Conservation (phyloP, 2,888 invertebrate species). For the Rhamphomyia laevipes region DNA sequence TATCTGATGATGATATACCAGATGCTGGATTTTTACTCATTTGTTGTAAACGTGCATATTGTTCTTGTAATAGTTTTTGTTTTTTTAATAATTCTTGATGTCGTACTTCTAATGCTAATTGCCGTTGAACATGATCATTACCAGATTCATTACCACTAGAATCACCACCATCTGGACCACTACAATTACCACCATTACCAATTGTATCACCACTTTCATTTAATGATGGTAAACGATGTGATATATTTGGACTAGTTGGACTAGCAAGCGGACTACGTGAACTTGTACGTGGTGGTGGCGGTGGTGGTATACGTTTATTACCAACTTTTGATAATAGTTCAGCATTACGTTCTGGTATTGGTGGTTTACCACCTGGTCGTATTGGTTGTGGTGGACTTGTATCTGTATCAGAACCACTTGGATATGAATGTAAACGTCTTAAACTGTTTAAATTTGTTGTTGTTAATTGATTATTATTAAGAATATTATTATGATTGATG, state of each 20-base stretch:
- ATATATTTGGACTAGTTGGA: conserved; percentile 61
- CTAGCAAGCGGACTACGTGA: conserved; percentile 79
- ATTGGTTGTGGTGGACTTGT: conserved; percentile 63
- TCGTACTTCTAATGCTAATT: conserved; percentile 69
- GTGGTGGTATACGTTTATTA: conserved; percentile 70
- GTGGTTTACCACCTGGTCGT: conserved; percentile 55
- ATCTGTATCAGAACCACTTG: conserved; percentile 74
- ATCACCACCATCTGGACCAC: conserved; percentile 40
- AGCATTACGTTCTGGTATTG: conserved; percentile 70
- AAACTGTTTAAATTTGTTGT: conserved; percentile 42
- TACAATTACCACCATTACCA: conserved; percentile 27
- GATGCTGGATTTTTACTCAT: conserved; percentile 64
- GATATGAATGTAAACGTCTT: conserved; percentile 70
- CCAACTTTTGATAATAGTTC: conserved; percentile 61
- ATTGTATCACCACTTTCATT: conserved; percentile 28
- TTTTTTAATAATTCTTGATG: conserved; percentile 82
- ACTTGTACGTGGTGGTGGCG: conserved; percentile 85
- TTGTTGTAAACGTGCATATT: conserved; percentile 80
- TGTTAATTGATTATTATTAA: conserved; percentile 13
- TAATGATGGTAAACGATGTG: conserved; percentile 42
- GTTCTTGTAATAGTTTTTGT: conserved; percentile 80
- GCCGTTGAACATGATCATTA: conserved; percentile 58
- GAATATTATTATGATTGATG: conserved; percentile 28
- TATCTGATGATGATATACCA: conserved; percentile 46
- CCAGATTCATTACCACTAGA: conserved; percentile 67